Conservation (phyloP, 2,888 invertebrate genomes). For the Phyllotreta striolata region DNA sequence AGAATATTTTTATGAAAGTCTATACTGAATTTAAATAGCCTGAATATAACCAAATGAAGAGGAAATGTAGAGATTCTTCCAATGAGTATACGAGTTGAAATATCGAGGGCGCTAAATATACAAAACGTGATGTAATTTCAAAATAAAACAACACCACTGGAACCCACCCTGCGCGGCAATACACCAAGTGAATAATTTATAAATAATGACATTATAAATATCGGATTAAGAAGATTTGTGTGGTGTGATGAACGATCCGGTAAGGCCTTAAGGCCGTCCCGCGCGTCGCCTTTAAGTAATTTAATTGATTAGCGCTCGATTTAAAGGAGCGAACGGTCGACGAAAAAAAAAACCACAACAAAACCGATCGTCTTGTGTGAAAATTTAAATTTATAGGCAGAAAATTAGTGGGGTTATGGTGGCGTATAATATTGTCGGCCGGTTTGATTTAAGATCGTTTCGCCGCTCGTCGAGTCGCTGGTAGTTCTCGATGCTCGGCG, state of each 20-base stretch:
- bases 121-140: too few species aligned
- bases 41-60: too few species aligned
- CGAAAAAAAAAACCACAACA: constrained; percentile 28
- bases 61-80: too few species aligned
- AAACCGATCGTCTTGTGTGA: constrained; percentile 46
- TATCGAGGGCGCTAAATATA: too few species aligned
- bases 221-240: constrained; percentile 62
- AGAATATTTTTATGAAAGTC: neutral
- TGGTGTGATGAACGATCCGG: constrained; percentile 59
- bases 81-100: too few species aligned
- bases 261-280: constrained; percentile 42
- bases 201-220: constrained; percentile 62
- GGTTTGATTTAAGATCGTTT: constrained; percentile 27
- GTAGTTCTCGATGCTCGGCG: constrained; percentile 21
- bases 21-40: too few species aligned
- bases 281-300: constrained; percentile 43
- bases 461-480: constrained; percentile 13
- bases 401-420: constrained; percentile 58
- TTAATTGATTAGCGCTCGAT: constrained; percentile 53
- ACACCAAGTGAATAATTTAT: constrained; percentile 60
- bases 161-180: constrained; percentile 16
- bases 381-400: constrained; percentile 60
- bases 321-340: neutral
- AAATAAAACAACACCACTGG: too few species aligned
- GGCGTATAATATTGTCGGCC: constrained; percentile 47